Evolutionary conservation across 2,888 invertebrate species (phyloP).

Genomic region (Auanema freiburgensis): DNA sequence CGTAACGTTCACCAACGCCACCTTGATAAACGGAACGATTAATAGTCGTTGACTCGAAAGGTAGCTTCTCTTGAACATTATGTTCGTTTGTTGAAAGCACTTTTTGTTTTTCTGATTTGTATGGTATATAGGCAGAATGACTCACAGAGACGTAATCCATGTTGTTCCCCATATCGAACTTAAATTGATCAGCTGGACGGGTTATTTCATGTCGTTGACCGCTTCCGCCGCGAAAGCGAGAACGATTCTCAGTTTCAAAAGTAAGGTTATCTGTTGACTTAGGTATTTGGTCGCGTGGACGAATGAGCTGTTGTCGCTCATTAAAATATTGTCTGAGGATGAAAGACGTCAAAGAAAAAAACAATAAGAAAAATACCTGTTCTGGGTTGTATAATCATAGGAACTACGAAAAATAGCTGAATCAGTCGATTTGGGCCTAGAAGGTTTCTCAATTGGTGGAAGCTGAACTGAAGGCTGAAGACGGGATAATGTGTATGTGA

Average conservation of each 20-base stretch:
- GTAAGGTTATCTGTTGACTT: neutral
- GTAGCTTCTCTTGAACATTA: neutral
- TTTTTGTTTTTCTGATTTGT: neutral
- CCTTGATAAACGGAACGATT: neutral
- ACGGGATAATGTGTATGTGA: neutral
- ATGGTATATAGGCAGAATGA: neutral
- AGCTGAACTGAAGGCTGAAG: neutral
- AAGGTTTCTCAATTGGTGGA: neutral
- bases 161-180: too few relatives aligned
- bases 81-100: neutral
- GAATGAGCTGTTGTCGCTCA: too few relatives aligned
- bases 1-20: neutral
- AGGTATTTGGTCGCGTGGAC: neutral
- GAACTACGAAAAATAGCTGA: neutral
- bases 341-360: too few relatives aligned
- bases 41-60: neutral
- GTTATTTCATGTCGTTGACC: neutral
- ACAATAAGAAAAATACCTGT: neutral
- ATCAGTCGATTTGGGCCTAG: constrained; percentile 1
- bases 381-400: neutral
- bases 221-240: neutral
- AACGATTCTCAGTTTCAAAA: neutral
- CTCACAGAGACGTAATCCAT: too few relatives aligned
- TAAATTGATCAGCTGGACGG: neutral
- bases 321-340: too few relatives aligned